Evolutionary conservation across 2,888 invertebrate species (phyloP).

Genomic region (Rutpela maculata): DNA sequence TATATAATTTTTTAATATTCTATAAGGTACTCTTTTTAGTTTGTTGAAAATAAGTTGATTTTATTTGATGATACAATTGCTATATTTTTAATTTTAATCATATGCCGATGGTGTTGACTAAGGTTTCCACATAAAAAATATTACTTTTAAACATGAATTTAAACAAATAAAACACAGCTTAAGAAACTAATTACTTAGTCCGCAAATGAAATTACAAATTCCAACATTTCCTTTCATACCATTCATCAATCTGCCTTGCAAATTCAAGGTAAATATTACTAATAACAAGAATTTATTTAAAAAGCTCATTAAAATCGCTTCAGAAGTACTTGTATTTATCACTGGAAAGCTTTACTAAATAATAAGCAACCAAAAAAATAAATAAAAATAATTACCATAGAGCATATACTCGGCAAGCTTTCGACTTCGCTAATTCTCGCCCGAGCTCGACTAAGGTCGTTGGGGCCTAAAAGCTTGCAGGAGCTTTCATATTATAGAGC

Average conservation of each 20-base stretch:
- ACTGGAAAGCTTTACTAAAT: conserved; percentile 16
- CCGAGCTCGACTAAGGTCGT: conserved; percentile 38
- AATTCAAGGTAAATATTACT: conserved; percentile 29
- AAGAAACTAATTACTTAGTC: conserved; percentile 30
- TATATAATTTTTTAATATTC: no score
- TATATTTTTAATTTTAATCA: no score
- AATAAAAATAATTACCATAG: conserved; percentile 53
- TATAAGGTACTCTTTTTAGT: no score
- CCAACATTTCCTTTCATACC: conserved; percentile 22
- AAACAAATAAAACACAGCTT: conserved; percentile 12
- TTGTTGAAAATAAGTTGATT: no score
- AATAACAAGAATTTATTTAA: conserved; percentile 20
- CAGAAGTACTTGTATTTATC: background rate
- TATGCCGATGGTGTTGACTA: no score
- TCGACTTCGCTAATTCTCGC: conserved; percentile 36
- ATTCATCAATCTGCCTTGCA: conserved; percentile 34
- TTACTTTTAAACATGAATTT: background rate
- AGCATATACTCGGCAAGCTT: conserved; percentile 45
- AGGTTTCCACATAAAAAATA: no score
- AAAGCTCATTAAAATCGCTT: background rate
- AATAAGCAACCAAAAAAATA: conserved; percentile 48
- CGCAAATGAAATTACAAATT: conserved; percentile 31
- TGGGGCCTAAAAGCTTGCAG: conserved; percentile 48
- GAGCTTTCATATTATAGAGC: conserved; percentile 46
- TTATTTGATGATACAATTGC: no score